These are phyloP conservation scores for Galeopterus variegatus DNA, from an alignment of 2,113 vertebrate species.

Conservation along the genomic window DNA sequence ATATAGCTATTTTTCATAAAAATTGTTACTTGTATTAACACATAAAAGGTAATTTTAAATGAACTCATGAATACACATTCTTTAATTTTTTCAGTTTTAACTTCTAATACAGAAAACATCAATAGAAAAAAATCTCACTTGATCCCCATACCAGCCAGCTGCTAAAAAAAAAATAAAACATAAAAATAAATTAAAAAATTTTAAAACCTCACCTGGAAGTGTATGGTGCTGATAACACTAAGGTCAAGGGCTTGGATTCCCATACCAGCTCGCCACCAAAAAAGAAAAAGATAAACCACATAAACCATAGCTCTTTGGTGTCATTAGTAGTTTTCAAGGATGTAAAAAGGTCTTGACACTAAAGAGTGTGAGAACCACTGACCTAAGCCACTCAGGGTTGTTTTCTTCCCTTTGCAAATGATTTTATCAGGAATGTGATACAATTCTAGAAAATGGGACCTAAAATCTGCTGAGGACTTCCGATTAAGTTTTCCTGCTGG, in stretches of 20 bases:
- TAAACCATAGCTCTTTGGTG: not conserved
- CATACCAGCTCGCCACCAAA: too few species aligned
- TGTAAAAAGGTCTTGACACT: not conserved
- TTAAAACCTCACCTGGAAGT: too few species aligned
- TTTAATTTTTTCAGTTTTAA: not conserved
- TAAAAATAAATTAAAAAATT: too few species aligned
- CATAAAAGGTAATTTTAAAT: not conserved
- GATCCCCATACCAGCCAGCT: too few species aligned
- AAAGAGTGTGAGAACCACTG: not conserved
- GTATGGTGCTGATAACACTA: too few species aligned
- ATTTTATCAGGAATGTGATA: constrained; percentile 32
- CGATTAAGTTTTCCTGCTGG: not conserved
- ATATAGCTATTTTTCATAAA: not conserved
- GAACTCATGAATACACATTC: not conserved
- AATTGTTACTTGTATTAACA: not conserved
- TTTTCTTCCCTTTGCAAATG: not conserved
- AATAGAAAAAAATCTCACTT: not conserved
- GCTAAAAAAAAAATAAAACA: too few species aligned
- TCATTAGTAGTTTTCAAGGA: not conserved
- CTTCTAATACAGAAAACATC: not conserved
- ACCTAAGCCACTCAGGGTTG: not conserved
- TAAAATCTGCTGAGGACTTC: constrained; percentile 9
- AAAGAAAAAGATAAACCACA: not conserved
- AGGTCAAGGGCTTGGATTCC: too few species aligned
- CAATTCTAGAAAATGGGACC: constrained; percentile 27